Evolutionary conservation across 2,888 invertebrate genomes (phyloP).

Genomic region (Parnassius apollo): DNA sequence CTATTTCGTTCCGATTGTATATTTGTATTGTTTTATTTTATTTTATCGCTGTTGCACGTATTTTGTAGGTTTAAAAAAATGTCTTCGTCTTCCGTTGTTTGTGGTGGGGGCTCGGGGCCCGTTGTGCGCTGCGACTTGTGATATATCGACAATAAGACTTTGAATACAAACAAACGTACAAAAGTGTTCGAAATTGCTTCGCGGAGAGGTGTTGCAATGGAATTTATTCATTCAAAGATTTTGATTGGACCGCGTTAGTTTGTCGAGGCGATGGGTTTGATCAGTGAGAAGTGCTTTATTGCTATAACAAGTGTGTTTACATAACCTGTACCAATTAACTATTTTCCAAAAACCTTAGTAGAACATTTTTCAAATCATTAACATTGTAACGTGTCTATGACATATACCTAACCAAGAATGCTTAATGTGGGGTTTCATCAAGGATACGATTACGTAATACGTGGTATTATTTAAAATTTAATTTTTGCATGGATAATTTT

Average conservation of each 20-base stretch:
- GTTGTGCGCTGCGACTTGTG: conserved; percentile 49
- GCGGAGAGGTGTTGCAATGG: conserved; percentile 33
- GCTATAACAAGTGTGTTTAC: too few species aligned
- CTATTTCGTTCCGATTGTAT: conserved; percentile 18
- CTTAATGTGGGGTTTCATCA: too few species aligned
- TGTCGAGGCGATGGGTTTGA: conserved; percentile 4
- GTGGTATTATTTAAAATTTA: too few species aligned
- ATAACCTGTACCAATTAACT: too few species aligned
- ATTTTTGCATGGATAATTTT: too few species aligned
- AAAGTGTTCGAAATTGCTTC: conserved; percentile 43
- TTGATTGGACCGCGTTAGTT: background rate
- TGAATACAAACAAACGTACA: conserved; percentile 40
- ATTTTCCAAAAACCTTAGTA: too few species aligned
- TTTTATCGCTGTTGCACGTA: conserved; percentile 48
- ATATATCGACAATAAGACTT: conserved; percentile 71
- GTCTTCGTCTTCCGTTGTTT: conserved; percentile 66
- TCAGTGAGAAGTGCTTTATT: too few species aligned
- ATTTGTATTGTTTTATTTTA: conserved; percentile 39
- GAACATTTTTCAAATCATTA: too few species aligned
- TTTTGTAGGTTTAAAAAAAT: conserved; percentile 31
- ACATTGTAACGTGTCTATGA: too few species aligned
- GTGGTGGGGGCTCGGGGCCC: conserved; percentile 39
- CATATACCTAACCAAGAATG: too few species aligned
- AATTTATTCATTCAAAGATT: background rate
- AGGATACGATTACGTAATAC: too few species aligned